Percentiles rank a stretch among this genome's conserved stretches.
Evolutionary conservation across 2,797 vertebrate genomes (phyloP).

Genomic region (Manis javanica): DNA sequence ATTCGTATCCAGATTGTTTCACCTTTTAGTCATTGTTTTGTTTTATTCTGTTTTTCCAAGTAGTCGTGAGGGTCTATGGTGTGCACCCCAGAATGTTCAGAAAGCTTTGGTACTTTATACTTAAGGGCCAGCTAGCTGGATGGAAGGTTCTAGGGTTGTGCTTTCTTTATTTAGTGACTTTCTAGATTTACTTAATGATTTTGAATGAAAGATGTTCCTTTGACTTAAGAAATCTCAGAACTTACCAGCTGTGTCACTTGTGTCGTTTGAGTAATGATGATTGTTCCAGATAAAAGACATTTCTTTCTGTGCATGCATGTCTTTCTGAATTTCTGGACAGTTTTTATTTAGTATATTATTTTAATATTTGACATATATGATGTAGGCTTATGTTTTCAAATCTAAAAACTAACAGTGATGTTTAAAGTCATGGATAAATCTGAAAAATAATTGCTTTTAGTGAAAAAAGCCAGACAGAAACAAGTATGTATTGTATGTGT

Average conservation of each 20-base stretch:
- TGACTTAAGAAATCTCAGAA: neutral
- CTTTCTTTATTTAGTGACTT: neutral
- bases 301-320: neutral
- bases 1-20: neutral
- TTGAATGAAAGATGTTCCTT: neutral
- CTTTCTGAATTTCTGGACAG: neutral
- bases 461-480: neutral
- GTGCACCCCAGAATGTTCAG: neutral
- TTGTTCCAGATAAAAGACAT: neutral
- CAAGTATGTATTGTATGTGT: neutral
- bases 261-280: neutral
- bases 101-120: neutral
- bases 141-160: neutral
- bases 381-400: neutral
- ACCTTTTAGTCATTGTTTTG: neutral
- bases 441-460: neutral
- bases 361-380: neutral
- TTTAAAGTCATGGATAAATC: neutral
- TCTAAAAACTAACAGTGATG: neutral
- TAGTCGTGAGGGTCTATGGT: neutral
- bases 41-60: neutral
- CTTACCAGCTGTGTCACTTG: neutral
- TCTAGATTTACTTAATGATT: neutral
- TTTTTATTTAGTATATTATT: neutral
- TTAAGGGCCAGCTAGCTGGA: neutral